A percentile compares a stretch with the other conserved stretches of the same genome.
Evolutionary conservation across 2,888 invertebrate genomes (phyloP).

Genomic region (Pterostichus niger): DNA sequence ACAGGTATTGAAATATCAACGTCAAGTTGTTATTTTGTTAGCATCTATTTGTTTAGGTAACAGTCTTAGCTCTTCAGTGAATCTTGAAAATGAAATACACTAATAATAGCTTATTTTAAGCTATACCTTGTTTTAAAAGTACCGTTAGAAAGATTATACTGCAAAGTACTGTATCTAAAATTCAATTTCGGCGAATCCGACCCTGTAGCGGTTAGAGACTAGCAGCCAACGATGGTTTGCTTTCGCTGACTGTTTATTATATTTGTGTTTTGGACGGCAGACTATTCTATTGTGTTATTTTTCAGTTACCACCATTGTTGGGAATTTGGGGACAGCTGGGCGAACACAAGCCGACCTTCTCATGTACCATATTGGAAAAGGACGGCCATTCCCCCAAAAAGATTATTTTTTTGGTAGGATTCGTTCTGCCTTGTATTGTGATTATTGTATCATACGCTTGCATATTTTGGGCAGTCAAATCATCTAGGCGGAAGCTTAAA

Average conservation of each 20-base stretch:
- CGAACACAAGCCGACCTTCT: conserved; percentile 88
- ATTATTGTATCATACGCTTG: conserved; percentile 92
- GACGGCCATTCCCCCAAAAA: conserved; percentile 91
- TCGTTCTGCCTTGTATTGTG: conserved; percentile 90
- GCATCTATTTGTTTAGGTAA: too few species aligned
- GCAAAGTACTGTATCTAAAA: too few species aligned
- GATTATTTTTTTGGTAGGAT: conserved; percentile 89
- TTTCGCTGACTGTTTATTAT: conserved; percentile 37
- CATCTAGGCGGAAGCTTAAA: conserved; percentile 86
- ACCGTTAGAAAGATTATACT: too few species aligned
- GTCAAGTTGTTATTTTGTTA: too few species aligned
- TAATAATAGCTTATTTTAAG: too few species aligned
- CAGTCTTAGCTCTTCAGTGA: too few species aligned
- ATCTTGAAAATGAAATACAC: too few species aligned
- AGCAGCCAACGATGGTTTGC: conserved; percentile 19
- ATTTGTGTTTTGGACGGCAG: conserved; percentile 29
- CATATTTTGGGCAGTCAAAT: conserved; percentile 89
- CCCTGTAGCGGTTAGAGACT: conserved; percentile 11
- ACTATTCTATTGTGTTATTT: conserved; percentile 70
- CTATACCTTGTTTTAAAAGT: too few species aligned
- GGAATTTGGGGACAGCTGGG: conserved; percentile 93
- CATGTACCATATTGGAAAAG: conserved; percentile 91
- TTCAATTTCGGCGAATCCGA: not conserved
- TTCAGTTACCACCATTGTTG: conserved; percentile 86
- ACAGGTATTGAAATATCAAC: too few species aligned